A percentile compares a stretch with the other conserved stretches of the same genome.
phyloP scores from a whole-genome alignment of 2,113 vertebrate genomes.

The Spea bombifrons region DNA sequence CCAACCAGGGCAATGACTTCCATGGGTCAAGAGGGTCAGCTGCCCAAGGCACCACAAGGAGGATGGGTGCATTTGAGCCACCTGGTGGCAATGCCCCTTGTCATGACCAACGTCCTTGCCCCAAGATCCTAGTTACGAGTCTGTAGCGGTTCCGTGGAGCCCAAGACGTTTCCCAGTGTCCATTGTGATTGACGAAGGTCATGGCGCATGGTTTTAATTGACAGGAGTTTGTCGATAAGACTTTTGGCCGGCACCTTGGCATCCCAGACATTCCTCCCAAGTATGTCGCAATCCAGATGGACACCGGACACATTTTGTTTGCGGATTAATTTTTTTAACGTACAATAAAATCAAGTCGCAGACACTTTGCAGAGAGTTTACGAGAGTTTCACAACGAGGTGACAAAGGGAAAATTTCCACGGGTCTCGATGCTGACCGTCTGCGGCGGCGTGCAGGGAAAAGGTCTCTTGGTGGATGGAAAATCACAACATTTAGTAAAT shows the following conservation, averaged over 20 bases:
- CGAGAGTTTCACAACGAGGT: not conserved
- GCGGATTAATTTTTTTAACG: not conserved
- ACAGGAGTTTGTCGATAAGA: not conserved
- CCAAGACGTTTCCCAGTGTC: too few relatives aligned
- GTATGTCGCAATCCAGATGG: conserved; percentile 6
- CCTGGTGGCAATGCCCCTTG: too few relatives aligned
- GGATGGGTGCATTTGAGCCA: too few relatives aligned
- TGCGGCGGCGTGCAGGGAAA: not conserved
- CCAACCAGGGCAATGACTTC: too few relatives aligned
- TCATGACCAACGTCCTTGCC: too few relatives aligned
- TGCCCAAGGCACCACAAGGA: too few relatives aligned
- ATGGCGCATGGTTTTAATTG: not conserved
- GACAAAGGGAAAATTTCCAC: not conserved
- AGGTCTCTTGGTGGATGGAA: conserved; percentile 6
- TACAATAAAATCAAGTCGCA: conserved; percentile 10
- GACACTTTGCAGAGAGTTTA: conserved; percentile 2
- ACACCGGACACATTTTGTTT: not conserved
- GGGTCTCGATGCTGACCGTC: not conserved
- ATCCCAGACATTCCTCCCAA: conserved; percentile 8
- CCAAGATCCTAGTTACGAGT: too few relatives aligned
- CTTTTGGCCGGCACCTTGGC: not conserved
- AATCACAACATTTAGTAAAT: not conserved
- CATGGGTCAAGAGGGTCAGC: too few relatives aligned
- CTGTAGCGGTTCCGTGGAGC: too few relatives aligned
- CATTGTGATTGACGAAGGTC: not conserved